Conservation (phyloP, 2,113 vertebrate species). For the Istiophorus platypterus region DNA sequence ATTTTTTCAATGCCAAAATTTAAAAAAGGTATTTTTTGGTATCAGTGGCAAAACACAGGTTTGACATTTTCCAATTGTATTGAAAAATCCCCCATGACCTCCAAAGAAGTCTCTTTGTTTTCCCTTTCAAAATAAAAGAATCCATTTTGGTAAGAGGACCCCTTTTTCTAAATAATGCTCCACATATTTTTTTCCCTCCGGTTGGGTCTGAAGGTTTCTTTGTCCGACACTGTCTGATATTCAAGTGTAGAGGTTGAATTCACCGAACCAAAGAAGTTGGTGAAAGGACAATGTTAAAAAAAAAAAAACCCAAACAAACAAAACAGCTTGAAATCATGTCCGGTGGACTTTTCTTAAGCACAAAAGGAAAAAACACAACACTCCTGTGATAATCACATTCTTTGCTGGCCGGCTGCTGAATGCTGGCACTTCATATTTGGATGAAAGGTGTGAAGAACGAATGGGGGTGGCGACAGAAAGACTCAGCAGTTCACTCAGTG, state of each 20-base stretch:
- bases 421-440: constrained; percentile 48
- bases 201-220: too few relatives aligned
- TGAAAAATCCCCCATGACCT: background rate
- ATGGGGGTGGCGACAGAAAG: constrained; percentile 27
- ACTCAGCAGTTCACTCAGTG: background rate
- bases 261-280: background rate
- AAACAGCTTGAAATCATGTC: background rate
- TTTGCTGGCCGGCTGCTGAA: constrained; percentile 31
- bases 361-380: constrained; percentile 35
- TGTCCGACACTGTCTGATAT: too few relatives aligned
- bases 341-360: constrained; percentile 1
- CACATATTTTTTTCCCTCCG: too few relatives aligned
- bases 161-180: background rate
- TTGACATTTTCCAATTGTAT: too few relatives aligned
- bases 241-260: background rate
- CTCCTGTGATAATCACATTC: constrained; percentile 46
- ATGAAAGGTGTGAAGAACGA: constrained; percentile 62
- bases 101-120: background rate
- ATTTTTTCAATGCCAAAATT: too few relatives aligned
- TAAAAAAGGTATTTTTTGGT: too few relatives aligned
- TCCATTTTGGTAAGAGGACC: background rate
- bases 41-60: too few relatives aligned
- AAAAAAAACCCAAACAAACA: too few relatives aligned
- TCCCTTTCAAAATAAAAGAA: background rate
- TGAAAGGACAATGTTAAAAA: too few relatives aligned